Percentiles rank a stretch among this genome's conserved stretches.
These are phyloP conservation scores for Fundulus diaphanus DNA, from an alignment of 2,797 vertebrate genomes.

Conservation along the genomic window DNA sequence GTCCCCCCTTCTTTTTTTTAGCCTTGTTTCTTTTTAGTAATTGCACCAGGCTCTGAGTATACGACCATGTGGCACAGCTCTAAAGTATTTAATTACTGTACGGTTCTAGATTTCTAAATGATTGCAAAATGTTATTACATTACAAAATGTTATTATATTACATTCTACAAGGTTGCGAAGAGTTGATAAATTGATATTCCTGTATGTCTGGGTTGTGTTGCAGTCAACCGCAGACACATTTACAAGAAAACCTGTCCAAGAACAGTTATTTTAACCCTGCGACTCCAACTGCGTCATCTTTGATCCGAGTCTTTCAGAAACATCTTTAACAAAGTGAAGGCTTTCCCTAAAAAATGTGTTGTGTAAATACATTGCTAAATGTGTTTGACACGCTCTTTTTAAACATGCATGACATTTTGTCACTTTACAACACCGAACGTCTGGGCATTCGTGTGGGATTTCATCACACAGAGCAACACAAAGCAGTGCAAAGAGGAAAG, in stretches of 20 bases:
- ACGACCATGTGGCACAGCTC: neutral
- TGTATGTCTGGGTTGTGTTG: neutral
- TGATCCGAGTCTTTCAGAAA: neutral
- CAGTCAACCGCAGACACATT: neutral
- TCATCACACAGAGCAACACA: neutral
- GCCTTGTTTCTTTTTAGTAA: constrained; percentile 9
- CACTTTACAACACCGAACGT: neutral
- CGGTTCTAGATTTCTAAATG: neutral
- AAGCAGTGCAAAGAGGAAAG: neutral
- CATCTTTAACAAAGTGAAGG: neutral
- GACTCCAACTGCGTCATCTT: neutral
- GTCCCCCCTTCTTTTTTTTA: neutral
- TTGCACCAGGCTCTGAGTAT: neutral
- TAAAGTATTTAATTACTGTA: neutral
- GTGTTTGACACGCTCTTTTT: neutral
- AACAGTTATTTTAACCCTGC: neutral
- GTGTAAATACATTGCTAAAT: neutral
- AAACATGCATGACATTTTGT: neutral
- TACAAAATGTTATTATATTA: too few relatives aligned
- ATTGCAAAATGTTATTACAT: neutral
- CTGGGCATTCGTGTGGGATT: neutral
- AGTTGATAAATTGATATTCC: neutral
- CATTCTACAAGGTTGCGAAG: neutral
- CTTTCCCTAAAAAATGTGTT: neutral
- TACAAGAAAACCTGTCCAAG: neutral